phyloP scores from a whole-genome alignment of 2,113 vertebrate genomes.

The Rhinichthys klamathensis region DNA sequence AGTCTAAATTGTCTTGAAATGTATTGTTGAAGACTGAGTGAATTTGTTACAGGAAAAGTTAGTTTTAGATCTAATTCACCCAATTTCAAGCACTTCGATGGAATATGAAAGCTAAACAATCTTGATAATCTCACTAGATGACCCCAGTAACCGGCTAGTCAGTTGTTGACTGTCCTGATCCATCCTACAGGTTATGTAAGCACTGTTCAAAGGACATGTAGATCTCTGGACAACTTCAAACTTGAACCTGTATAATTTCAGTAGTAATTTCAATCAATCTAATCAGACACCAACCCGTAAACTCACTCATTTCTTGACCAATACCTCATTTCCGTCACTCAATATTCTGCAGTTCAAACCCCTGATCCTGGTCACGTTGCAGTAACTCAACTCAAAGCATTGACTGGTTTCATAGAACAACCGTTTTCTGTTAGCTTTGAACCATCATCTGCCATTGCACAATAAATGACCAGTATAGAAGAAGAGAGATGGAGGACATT shows the following conservation, averaged over 20 bases:
- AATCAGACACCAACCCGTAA: slow-evolving; percentile 57
- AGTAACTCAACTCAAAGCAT: neutral
- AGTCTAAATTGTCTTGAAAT: no score
- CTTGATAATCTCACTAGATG: neutral
- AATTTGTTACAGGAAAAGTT: neutral
- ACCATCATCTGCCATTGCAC: neutral
- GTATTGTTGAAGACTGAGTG: neutral
- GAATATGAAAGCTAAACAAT: neutral
- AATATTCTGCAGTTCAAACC: slow-evolving; percentile 56
- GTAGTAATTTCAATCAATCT: slow-evolving; percentile 1
- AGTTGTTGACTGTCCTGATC: neutral
- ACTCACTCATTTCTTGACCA: slow-evolving; percentile 60
- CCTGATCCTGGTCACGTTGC: slow-evolving; percentile 47
- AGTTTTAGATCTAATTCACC: neutral
- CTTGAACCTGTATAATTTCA: neutral
- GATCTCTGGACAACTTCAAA: neutral
- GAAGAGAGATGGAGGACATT: neutral
- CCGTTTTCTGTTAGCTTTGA: neutral
- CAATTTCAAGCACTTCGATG: neutral
- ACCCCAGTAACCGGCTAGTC: neutral
- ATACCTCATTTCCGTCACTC: slow-evolving; percentile 54
- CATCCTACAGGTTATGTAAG: neutral
- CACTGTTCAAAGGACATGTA: slow-evolving; percentile 1
- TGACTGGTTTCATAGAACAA: neutral
- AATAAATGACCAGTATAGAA: neutral